phyloP scores from a whole-genome alignment of 2,888 invertebrate genomes.

The Bembecia ichneumoniformis region DNA sequence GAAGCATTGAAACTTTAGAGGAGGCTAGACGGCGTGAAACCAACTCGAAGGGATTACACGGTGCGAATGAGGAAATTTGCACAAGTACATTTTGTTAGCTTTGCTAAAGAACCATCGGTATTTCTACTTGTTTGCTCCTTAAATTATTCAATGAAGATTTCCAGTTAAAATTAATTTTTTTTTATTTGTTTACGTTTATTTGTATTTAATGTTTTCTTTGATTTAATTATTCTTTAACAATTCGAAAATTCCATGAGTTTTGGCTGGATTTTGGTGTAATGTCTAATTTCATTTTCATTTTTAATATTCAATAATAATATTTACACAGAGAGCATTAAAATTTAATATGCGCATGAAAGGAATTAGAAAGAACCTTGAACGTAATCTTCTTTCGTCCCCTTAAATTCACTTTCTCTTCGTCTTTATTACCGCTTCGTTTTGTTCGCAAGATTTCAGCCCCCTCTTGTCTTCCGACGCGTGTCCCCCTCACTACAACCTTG shows the following conservation, averaged over 20 bases:
- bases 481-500: constrained; percentile 53
- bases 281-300: constrained; percentile 1
- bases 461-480: constrained; percentile 57
- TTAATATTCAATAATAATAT: constrained; percentile 11
- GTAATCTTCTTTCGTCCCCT: constrained; percentile 71
- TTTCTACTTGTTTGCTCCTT: constrained; percentile 10
- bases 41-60: constrained; percentile 34
- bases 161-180: neutral
- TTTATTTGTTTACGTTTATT: neutral
- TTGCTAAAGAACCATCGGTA: constrained; percentile 9
- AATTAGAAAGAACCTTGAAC: constrained; percentile 65
- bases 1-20: constrained; percentile 24
- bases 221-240: neutral
- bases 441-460: constrained; percentile 74
- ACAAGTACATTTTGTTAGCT: constrained; percentile 15
- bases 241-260: too few relatives aligned
- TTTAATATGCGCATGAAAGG: constrained; percentile 49
- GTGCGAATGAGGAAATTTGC: constrained; percentile 36
- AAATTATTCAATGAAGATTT: constrained; percentile 10
- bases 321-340: constrained; percentile 22
- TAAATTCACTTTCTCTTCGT: constrained; percentile 76
- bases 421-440: constrained; percentile 74
- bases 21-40: constrained; percentile 34
- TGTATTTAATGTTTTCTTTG: neutral
- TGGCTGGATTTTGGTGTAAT: too few relatives aligned